phyloP scores from a whole-genome alignment of 2,888 invertebrate genomes.

The Glaucopsyche alexis region DNA sequence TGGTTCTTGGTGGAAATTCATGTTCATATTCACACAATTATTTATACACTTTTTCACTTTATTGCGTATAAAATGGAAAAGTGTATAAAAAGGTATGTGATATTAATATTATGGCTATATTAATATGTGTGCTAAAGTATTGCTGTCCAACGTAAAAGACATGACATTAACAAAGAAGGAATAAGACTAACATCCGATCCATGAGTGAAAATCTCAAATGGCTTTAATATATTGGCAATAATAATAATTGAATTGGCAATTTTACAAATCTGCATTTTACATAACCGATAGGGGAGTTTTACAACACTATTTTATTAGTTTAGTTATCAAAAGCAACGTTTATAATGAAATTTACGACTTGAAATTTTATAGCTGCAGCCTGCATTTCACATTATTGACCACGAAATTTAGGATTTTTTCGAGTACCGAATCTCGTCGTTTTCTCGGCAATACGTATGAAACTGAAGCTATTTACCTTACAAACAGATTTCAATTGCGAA shows the following conservation, averaged over 20 bases:
- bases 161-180: background rate
- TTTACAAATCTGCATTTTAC: conserved; percentile 53
- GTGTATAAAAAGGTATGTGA: too few relatives aligned
- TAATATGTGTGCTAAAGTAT: too few relatives aligned
- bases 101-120: too few relatives aligned
- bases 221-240: conserved; percentile 48
- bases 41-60: too few relatives aligned
- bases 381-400: background rate
- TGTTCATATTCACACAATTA: too few relatives aligned
- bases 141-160: too few relatives aligned
- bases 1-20: too few relatives aligned
- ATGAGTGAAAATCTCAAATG: conserved; percentile 12
- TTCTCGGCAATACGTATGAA: background rate
- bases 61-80: too few relatives aligned
- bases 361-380: background rate
- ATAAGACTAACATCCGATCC: background rate
- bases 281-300: conserved; percentile 71
- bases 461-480: background rate
- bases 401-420: conserved; percentile 1
- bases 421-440: background rate
- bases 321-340: conserved; percentile 36
- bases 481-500: background rate
- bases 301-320: conserved; percentile 57
- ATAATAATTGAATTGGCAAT: conserved; percentile 43
- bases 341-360: conserved; percentile 24